These are phyloP conservation scores for Harpagifer antarcticus DNA, from an alignment of 2,797 vertebrate species.

Conservation along the genomic window DNA sequence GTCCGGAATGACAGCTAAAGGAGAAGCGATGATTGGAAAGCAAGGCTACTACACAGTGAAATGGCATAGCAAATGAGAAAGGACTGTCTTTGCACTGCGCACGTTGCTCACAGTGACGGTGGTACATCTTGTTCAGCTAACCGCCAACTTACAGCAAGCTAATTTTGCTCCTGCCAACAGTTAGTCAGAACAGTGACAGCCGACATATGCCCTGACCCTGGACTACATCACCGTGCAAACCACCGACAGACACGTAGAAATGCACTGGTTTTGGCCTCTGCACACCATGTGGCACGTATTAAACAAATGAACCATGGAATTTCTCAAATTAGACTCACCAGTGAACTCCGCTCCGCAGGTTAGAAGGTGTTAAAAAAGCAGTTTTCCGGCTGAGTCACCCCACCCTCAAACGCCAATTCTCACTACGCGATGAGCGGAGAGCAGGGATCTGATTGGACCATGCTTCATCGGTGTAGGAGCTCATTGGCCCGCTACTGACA, in stretches of 20 bases:
- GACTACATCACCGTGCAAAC: constrained; percentile 30
- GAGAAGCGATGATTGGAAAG: constrained; percentile 3
- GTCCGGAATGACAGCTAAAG: constrained; percentile 6
- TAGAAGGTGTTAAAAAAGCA: constrained; percentile 69
- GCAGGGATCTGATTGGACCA: constrained; percentile 60
- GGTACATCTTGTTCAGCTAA: constrained; percentile 25
- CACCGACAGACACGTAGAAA: constrained; percentile 6
- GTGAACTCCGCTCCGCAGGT: constrained; percentile 70
- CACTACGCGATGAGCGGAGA: constrained; percentile 17
- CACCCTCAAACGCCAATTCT: constrained; percentile 79
- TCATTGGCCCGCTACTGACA: constrained; percentile 55
- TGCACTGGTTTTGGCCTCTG: background rate
- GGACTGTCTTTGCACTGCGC: background rate
- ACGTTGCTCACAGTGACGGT: background rate
- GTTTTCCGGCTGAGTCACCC: constrained; percentile 83
- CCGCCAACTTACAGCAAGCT: constrained; percentile 41
- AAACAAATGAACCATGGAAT: background rate
- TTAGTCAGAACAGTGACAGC: constrained; percentile 64
- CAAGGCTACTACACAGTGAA: constrained; percentile 1
- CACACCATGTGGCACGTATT: background rate
- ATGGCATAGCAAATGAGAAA: background rate
- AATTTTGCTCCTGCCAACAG: constrained; percentile 46
- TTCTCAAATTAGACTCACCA: constrained; percentile 73
- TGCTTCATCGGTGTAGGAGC: constrained; percentile 2
- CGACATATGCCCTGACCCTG: constrained; percentile 62